phyloP scores from a whole-genome alignment of 2,888 invertebrate genomes.

The Brachynemurus nebulosus region DNA sequence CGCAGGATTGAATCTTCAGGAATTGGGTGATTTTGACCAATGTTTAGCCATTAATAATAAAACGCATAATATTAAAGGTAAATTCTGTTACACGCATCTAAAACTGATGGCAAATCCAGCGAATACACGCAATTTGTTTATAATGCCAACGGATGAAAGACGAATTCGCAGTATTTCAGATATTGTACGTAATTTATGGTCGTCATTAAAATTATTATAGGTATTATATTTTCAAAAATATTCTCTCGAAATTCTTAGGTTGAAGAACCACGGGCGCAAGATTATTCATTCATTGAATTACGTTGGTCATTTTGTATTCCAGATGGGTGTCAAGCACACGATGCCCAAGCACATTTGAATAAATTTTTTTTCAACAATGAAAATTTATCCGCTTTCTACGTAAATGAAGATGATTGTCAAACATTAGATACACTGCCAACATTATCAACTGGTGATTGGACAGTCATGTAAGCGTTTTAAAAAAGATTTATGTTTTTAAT shows the following conservation, averaged over 20 bases:
- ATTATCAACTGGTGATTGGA: not conserved
- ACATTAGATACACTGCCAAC: not conserved
- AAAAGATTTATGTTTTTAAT: too few relatives aligned
- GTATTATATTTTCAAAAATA: too few relatives aligned
- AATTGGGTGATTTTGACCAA: constrained; percentile 34
- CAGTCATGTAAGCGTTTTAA: constrained; percentile 1
- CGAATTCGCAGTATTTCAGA: too few relatives aligned
- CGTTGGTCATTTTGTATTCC: constrained; percentile 4
- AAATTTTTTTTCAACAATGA: not conserved
- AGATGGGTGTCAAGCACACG: not conserved
- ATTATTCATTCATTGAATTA: too few relatives aligned
- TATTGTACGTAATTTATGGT: too few relatives aligned
- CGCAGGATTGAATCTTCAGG: constrained; percentile 29
- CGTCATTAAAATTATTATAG: too few relatives aligned
- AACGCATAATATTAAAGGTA: not conserved
- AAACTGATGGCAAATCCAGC: too few relatives aligned
- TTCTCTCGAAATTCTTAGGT: too few relatives aligned
- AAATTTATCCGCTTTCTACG: not conserved
- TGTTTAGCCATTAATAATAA: constrained; percentile 27
- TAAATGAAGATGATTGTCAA: constrained; percentile 3
- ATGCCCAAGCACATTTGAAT: not conserved
- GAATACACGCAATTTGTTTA: too few relatives aligned
- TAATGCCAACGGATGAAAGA: too few relatives aligned
- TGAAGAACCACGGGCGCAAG: too few relatives aligned
- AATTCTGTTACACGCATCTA: not conserved